Evolutionary conservation across 2,113 vertebrate species (phyloP).

Genomic region (Halcyon malimbica): DNA sequence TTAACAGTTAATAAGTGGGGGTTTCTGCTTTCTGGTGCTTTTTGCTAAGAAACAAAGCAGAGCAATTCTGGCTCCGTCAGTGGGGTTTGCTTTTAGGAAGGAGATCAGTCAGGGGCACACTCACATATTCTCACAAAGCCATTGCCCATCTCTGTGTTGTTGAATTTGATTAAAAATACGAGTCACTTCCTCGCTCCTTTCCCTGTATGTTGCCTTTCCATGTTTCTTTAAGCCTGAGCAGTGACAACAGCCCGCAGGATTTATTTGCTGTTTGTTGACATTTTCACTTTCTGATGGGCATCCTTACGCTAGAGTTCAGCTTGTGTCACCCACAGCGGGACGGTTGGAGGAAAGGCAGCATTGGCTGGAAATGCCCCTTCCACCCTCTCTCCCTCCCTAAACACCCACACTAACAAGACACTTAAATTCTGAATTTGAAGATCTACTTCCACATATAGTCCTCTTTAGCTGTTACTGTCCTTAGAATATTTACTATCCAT

Average conservation of each 20-base stretch:
- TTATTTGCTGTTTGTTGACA: constrained; percentile 23
- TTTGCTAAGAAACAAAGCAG: not conserved
- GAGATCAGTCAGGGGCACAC: not conserved
- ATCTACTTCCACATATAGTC: not conserved
- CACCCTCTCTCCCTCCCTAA: not conserved
- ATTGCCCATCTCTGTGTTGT: not conserved
- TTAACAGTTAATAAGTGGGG: constrained; percentile 4
- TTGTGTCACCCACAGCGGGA: not conserved
- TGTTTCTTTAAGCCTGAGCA: not conserved
- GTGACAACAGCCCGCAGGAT: not conserved
- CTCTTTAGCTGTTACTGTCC: not conserved
- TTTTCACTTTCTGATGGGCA: not conserved
- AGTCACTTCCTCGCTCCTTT: not conserved
- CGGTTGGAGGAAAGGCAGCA: not conserved
- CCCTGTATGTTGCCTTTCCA: not conserved
- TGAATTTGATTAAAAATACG: not conserved
- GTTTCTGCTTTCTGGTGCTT: not conserved
- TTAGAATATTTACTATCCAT: not conserved
- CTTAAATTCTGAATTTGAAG: not conserved
- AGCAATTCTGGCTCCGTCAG: not conserved
- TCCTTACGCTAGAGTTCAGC: not conserved
- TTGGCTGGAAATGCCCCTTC: not conserved
- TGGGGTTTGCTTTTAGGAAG: not conserved
- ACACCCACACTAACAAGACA: not conserved
- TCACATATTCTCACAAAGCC: not conserved